Conservation (phyloP, 2,888 invertebrate species). For the Cylindroiulus punctatus region DNA sequence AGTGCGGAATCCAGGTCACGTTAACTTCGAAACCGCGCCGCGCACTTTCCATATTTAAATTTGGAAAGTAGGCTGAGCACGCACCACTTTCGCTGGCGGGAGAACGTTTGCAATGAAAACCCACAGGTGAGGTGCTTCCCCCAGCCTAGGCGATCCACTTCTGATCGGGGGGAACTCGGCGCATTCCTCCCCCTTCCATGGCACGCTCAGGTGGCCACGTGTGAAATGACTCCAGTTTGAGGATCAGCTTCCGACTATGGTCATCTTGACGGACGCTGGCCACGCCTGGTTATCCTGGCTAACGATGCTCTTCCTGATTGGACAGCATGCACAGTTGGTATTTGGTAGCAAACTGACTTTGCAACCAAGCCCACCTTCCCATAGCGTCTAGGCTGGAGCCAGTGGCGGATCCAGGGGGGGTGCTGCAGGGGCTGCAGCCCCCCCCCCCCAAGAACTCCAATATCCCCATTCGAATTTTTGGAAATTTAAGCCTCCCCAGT, state of each 20-base stretch:
- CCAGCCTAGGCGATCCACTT: neutral
- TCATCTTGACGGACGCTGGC: neutral
- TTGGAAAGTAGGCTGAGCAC: conserved; percentile 10
- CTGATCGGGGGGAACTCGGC: neutral
- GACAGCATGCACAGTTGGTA: neutral
- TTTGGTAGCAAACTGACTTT: neutral
- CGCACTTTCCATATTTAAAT: conserved; percentile 12
- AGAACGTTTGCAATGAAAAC: neutral
- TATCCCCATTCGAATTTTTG: too few relatives aligned
- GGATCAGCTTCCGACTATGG: neutral
- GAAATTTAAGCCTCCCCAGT: too few relatives aligned
- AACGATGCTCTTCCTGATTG: neutral
- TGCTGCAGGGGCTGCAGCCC: too few relatives aligned
- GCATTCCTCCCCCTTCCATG: neutral
- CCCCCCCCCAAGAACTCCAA: too few relatives aligned
- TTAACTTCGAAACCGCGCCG: neutral
- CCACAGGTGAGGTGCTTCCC: neutral
- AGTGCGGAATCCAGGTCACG: neutral
- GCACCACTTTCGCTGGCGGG: neutral
- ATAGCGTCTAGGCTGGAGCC: too few relatives aligned
- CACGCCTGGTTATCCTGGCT: neutral
- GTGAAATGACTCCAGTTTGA: neutral
- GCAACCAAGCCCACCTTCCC: too few relatives aligned
- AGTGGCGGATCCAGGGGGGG: too few relatives aligned
- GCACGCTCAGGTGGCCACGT: neutral